Evolutionary conservation across 2,113 vertebrate species (phyloP), one percentile per base, ranked within the genome.

Genomic region (Alexandromys fortis): DNA sequence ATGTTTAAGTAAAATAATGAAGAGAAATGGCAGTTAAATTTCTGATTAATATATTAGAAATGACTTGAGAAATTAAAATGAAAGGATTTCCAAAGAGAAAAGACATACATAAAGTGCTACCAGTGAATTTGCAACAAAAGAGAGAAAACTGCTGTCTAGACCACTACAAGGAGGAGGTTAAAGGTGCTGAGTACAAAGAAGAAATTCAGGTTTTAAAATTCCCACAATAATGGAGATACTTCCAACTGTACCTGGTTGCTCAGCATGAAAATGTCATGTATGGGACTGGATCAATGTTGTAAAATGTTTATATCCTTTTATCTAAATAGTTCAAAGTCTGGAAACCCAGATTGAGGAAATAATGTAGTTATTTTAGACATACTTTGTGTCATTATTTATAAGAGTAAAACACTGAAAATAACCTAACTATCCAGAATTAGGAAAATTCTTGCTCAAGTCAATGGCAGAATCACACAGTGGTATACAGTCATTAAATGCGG

Each of bases 21-120:
- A 93, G 85, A 96, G 13, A 96, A 97, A 90, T 0, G 85, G 28
- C 45, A 96, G 73, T 87, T 58, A 52, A 96, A 97, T 92, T n/a
- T 8, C 70, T 26, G 9, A 55, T 63, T 72, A 86, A 77, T 77
- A 96, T 33, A 72, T 95, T 88, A 7, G 0, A 72, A 94, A 95
- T 65, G 47, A 85, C 24, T 86, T 75, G 19, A 2, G 95, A 92
- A 96, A 95, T 81, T 42, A 94, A 45, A 26, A 52, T 70, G 17
- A 92, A 52, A 58, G 42, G 2, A 55, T 76, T 95, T 52, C 4
- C n/a, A 96, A 86, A 96, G 7, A 61, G n/a, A 7, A 76, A 61
- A 93, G 82, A 76, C 45, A 77, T 58, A 35, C 30, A 95, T 88
- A 91, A 97, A 93, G 77, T 92, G 63, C 6, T 95, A 78, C 58